Conservation (phyloP, 1,140 invertebrate genomes). For the Steinernema khuongi region DNA sequence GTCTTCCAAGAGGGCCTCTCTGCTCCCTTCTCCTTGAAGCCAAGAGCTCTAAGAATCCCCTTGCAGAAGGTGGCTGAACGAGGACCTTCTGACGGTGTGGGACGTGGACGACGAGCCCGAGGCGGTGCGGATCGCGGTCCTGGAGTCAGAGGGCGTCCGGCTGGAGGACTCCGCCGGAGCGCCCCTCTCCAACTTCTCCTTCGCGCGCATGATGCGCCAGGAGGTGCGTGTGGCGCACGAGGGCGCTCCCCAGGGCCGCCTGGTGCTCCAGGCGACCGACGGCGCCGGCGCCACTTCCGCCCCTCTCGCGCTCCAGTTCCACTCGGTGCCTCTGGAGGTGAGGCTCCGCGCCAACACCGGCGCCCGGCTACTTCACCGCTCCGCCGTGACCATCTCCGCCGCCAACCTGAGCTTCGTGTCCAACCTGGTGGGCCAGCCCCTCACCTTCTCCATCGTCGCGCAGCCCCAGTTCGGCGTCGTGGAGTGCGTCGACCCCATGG, state of each 20-base stretch:
- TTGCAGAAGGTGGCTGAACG: conserved; percentile 1
- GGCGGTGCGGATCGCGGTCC: not conserved
- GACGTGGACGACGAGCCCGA: not conserved
- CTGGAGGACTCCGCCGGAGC: not conserved
- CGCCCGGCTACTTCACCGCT: conserved; percentile 42
- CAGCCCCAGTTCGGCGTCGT: conserved; percentile 52
- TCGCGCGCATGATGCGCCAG: conserved; percentile 22
- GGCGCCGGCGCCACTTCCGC: conserved; percentile 18
- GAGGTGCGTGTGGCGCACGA: conserved; percentile 1
- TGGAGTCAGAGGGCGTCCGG: conserved; percentile 26
- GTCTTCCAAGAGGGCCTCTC: not conserved
- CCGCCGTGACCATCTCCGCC: conserved; percentile 33
- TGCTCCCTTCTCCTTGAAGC: not conserved
- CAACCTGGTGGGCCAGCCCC: conserved; percentile 42
- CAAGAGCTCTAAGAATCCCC: no score
- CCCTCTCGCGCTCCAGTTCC: conserved; percentile 27
- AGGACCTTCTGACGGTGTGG: not conserved
- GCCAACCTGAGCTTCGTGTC: conserved; percentile 48
- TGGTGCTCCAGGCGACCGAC: conserved; percentile 31
- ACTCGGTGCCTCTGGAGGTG: conserved; percentile 41
- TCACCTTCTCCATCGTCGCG: conserved; percentile 49
- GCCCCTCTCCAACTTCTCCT: conserved; percentile 28
- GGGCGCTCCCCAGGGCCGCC: conserved; percentile 18
- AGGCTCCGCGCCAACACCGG: conserved; percentile 44
- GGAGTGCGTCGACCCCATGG: conserved; percentile 42